Evolutionary conservation across 2,113 vertebrate genomes (phyloP).

Genomic region (Phoenicopterus ruber): DNA sequence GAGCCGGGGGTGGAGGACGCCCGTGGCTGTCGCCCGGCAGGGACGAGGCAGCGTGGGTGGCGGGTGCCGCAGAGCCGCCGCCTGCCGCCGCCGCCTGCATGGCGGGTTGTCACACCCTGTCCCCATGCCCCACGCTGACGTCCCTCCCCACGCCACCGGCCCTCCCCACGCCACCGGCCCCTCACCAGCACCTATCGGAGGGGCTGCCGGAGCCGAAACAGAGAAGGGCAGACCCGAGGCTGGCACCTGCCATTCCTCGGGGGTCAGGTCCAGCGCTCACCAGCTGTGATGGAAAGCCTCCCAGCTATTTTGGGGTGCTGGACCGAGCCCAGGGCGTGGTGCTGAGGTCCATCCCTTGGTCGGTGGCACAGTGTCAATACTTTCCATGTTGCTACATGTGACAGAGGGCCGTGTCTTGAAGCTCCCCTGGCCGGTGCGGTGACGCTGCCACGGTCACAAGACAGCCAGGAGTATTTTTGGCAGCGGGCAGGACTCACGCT

Average conservation of each 20-base stretch:
- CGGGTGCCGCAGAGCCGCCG: accelerated
- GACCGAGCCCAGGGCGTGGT: background rate
- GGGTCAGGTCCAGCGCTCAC: background rate
- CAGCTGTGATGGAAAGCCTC: background rate
- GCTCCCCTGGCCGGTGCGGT: accelerated
- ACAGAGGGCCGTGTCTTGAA: background rate
- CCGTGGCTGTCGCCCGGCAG: accelerated
- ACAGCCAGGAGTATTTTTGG: background rate
- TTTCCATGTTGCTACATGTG: background rate
- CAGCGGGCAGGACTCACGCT: background rate
- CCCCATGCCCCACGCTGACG: accelerated
- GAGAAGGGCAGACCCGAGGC: background rate
- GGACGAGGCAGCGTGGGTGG: accelerated
- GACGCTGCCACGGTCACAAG: background rate
- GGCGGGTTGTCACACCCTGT: background rate
- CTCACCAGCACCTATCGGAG: accelerated
- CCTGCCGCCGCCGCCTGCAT: accelerated
- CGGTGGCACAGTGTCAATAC: background rate
- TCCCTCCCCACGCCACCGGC: background rate
- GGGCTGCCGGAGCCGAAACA: accelerated
- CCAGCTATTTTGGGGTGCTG: background rate
- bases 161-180: background rate
- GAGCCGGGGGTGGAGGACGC: accelerated
- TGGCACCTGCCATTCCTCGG: background rate
- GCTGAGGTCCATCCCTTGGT: accelerated